phyloP scores from a whole-genome alignment of 2,113 vertebrate species.

The Petrocephalus microphthalmus region DNA sequence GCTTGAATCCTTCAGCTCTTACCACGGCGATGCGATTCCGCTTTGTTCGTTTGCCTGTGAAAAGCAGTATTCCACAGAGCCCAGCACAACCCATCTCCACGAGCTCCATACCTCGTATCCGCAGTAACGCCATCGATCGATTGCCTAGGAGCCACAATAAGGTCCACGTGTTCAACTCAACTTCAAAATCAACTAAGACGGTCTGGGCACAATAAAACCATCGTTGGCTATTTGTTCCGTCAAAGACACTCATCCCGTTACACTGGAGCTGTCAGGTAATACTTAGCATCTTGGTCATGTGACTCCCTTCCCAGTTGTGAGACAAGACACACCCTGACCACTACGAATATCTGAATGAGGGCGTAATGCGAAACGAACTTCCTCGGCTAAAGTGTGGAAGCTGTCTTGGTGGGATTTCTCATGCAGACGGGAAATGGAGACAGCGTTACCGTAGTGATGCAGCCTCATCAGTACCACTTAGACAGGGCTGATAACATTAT shows the following conservation, averaged over 20 bases:
- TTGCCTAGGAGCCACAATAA: not conserved
- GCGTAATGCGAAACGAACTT: too few species aligned
- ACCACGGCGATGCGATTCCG: not conserved
- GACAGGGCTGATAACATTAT: not conserved
- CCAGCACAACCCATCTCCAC: not conserved
- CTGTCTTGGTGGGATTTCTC: not conserved
- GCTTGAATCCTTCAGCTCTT: not conserved
- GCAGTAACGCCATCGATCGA: not conserved
- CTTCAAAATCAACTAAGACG: not conserved
- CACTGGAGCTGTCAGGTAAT: not conserved
- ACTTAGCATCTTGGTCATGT: not conserved
- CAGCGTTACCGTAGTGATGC: too few species aligned
- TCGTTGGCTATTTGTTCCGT: not conserved
- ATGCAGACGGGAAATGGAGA: not conserved
- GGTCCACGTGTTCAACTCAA: not conserved
- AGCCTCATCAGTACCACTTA: not conserved
- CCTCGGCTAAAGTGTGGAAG: not conserved
- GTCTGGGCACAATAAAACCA: not conserved
- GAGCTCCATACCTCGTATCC: not conserved
- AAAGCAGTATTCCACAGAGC: not conserved
- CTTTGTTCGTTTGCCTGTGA: not conserved
- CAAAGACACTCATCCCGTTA: not conserved
- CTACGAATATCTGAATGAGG: not conserved
- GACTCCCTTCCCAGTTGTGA: not conserved
- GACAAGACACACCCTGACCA: not conserved